phyloP scores from a whole-genome alignment of 2,113 vertebrate genomes.

The Dendrocopos noguchii region DNA sequence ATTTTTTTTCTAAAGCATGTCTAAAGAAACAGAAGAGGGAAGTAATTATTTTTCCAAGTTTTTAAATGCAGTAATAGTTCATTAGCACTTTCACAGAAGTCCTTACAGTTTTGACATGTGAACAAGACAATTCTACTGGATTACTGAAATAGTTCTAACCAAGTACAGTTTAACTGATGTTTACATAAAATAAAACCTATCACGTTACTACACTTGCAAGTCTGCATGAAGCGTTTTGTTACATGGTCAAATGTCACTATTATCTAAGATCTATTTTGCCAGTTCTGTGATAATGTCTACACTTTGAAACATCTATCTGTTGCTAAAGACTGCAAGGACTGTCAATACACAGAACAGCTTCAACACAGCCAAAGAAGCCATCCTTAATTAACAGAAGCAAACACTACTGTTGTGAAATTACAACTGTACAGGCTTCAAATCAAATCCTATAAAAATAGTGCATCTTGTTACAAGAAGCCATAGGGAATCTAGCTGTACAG shows the following conservation, averaged over 20 bases:
- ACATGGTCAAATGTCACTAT: background rate
- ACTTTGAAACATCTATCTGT: background rate
- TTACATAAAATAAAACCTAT: background rate
- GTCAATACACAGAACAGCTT: background rate
- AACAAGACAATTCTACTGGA: background rate
- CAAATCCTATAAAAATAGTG: background rate
- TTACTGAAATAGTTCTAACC: background rate
- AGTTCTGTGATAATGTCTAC: fast-evolving
- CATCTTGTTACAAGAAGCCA: background rate
- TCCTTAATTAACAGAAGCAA: background rate
- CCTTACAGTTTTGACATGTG: fast-evolving
- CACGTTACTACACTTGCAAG: background rate
- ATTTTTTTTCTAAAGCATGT: background rate
- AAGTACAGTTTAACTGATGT: background rate
- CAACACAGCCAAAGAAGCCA: background rate
- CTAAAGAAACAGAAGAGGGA: background rate
- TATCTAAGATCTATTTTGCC: background rate
- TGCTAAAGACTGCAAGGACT: background rate
- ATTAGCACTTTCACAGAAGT: background rate
- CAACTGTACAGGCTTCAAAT: background rate
- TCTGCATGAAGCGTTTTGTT: background rate
- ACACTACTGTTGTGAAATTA: background rate
- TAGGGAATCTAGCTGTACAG: background rate
- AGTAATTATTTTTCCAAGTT: background rate
- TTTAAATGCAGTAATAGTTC: background rate